Evolutionary conservation across 2,113 vertebrate genomes (phyloP).

Genomic region (Anoplopoma fimbria): DNA sequence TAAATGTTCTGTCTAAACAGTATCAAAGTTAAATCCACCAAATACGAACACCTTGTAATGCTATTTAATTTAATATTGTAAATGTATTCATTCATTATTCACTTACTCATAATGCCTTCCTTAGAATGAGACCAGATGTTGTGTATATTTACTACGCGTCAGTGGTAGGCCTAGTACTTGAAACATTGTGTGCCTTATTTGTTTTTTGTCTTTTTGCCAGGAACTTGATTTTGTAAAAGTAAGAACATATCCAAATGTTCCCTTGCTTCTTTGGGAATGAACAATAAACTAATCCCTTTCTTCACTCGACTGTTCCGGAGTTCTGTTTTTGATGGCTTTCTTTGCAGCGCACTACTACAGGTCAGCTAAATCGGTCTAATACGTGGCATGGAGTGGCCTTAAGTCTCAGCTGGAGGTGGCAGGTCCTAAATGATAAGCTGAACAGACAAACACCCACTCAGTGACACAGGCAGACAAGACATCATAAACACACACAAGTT

Average conservation of each 20-base stretch:
- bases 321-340: constrained; percentile 41
- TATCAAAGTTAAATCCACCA: not conserved
- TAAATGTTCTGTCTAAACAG: constrained; percentile 16
- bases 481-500: not conserved
- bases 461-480: constrained; percentile 60
- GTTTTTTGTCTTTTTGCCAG: constrained; percentile 14
- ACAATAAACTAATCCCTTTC: constrained; percentile 11
- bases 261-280: not conserved
- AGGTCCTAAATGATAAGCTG: constrained; percentile 28
- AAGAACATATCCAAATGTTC: not conserved
- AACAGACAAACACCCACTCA: constrained; percentile 53
- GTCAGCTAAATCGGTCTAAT: not conserved
- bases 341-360: not conserved
- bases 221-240: constrained; percentile 30
- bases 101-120: not conserved
- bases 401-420: constrained; percentile 60
- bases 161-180: constrained; percentile 35
- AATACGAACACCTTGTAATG: not conserved
- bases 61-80: not conserved
- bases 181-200: constrained; percentile 58
- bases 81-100: not conserved
- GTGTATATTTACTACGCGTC: constrained; percentile 25
- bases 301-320: not conserved
- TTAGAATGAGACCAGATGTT: not conserved
- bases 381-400: constrained; percentile 45